Conservation (phyloP, 1,140 invertebrate species). For the Pseudomyrmex cubaensis region DNA sequence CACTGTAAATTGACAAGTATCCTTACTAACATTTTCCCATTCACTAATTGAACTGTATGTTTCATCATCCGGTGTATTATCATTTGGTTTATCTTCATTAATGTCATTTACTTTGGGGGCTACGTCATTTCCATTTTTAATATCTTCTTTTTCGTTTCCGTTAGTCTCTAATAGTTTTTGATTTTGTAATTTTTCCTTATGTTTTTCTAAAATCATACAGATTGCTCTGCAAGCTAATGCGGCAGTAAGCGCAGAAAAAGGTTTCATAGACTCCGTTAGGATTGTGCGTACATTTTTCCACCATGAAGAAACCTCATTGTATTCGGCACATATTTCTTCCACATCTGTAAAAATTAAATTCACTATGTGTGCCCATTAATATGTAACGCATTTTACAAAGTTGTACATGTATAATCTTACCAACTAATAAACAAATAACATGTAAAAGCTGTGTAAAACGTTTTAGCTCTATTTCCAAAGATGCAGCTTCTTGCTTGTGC, state of each 20-base stretch:
- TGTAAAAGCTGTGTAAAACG: constrained; percentile 84
- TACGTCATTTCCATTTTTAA: constrained; percentile 64
- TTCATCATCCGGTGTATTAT: constrained; percentile 84
- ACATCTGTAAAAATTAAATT: constrained; percentile 68
- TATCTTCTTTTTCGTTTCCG: constrained; percentile 68
- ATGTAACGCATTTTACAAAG: not conserved
- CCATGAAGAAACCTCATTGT: constrained; percentile 90
- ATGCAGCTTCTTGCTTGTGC: constrained; percentile 82
- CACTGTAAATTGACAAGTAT: constrained; percentile 94
- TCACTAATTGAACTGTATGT: constrained; percentile 83
- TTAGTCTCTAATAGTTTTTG: constrained; percentile 72
- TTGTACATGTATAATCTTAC: constrained; percentile 70
- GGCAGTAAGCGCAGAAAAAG: constrained; percentile 90
- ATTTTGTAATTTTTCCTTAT: constrained; percentile 78
- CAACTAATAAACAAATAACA: constrained; percentile 82
- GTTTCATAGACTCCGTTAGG: constrained; percentile 89
- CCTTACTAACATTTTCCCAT: constrained; percentile 94
- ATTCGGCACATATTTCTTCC: constrained; percentile 85
- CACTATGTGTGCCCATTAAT: not conserved
- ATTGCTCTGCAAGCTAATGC: constrained; percentile 92
- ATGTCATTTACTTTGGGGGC: constrained; percentile 33
- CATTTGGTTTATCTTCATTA: constrained; percentile 38
- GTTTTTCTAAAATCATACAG: constrained; percentile 85
- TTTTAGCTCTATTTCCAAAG: constrained; percentile 82
- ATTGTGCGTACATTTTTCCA: constrained; percentile 90